Evolutionary conservation across 2,888 invertebrate genomes (phyloP).

Genomic region (Trissolcus brochymenae): DNA sequence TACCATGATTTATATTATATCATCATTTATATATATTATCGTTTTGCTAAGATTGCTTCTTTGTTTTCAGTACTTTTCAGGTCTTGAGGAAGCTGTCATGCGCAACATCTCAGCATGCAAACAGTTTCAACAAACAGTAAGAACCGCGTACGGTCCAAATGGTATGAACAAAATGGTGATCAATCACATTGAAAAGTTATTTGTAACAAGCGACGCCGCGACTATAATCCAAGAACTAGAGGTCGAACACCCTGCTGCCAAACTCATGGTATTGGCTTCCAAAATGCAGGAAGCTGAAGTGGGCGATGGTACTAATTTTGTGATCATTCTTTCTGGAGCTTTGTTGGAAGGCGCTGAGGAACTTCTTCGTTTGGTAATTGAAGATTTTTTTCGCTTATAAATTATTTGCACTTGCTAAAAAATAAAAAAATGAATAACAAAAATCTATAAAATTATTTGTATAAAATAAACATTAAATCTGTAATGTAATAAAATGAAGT

Average conservation of each 20-base stretch:
- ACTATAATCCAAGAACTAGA: slow-evolving; percentile 97
- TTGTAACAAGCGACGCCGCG: slow-evolving; percentile 99
- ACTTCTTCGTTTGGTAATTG: slow-evolving; percentile 85
- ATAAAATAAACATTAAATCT: too few relatives aligned
- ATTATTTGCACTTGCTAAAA: too few relatives aligned
- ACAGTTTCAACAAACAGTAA: slow-evolving; percentile 94
- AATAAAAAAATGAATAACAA: too few relatives aligned
- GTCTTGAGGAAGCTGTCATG: slow-evolving; percentile 97
- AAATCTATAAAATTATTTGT: too few relatives aligned
- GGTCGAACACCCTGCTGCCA: slow-evolving; percentile 99
- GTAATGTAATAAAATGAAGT: neutral
- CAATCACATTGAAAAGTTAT: slow-evolving; percentile 98
- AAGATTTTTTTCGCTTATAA: neutral
- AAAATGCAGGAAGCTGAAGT: slow-evolving; percentile 99
- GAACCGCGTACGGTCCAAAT: slow-evolving; percentile 98
- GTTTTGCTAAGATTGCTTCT: neutral
- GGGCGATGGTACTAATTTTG: slow-evolving; percentile 99
- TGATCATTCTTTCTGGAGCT: slow-evolving; percentile 95
- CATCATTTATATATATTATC: neutral
- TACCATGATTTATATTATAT: neutral
- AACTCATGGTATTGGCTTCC: slow-evolving; percentile 95
- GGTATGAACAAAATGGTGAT: slow-evolving; percentile 99
- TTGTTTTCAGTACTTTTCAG: slow-evolving; percentile 78
- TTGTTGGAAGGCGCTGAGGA: slow-evolving; percentile 95
- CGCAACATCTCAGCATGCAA: slow-evolving; percentile 97